phyloP scores from a whole-genome alignment of 2,797 vertebrate genomes.

The Brachymystax lenok region DNA sequence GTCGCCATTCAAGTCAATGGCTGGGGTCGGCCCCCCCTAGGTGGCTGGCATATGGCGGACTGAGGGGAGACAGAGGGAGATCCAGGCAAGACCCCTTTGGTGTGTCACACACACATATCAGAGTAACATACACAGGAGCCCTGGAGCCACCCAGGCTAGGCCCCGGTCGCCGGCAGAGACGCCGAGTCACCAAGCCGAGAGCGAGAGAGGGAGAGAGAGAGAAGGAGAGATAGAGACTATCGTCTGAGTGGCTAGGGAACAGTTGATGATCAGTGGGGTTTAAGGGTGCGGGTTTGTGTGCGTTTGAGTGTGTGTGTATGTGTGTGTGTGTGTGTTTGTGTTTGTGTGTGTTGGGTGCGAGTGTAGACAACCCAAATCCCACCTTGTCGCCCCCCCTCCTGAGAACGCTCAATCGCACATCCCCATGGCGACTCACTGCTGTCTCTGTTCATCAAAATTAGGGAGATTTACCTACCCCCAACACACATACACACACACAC shows the following conservation, averaged over 20 bases:
- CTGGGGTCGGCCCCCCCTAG: constrained; percentile 68
- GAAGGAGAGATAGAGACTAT: constrained; percentile 42
- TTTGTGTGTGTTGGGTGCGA: constrained; percentile 6
- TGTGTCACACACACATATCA: constrained; percentile 38
- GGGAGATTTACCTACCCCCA: constrained; percentile 72
- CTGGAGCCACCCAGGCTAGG: constrained; percentile 77
- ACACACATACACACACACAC: background rate
- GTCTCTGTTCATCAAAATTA: constrained; percentile 78
- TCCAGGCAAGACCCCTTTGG: constrained; percentile 60
- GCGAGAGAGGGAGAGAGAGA: too few relatives aligned
- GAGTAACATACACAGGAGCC: constrained; percentile 60
- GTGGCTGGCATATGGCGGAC: constrained; percentile 77
- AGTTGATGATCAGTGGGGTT: too few relatives aligned
- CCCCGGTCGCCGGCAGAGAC: constrained; percentile 72
- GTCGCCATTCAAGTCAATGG: constrained; percentile 52
- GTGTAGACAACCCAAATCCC: constrained; percentile 45
- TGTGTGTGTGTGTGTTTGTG: too few relatives aligned
- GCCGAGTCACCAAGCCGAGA: constrained; percentile 71
- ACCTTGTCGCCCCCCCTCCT: constrained; percentile 38
- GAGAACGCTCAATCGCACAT: constrained; percentile 65
- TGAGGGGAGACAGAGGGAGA: constrained; percentile 44
- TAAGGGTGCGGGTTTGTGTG: too few relatives aligned
- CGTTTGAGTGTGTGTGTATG: too few relatives aligned
- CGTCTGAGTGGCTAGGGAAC: too few relatives aligned
- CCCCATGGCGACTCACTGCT: constrained; percentile 74